These are phyloP conservation scores for Hymenochirus boettgeri DNA, from an alignment of 2,113 vertebrate species.

Conservation along the genomic window DNA sequence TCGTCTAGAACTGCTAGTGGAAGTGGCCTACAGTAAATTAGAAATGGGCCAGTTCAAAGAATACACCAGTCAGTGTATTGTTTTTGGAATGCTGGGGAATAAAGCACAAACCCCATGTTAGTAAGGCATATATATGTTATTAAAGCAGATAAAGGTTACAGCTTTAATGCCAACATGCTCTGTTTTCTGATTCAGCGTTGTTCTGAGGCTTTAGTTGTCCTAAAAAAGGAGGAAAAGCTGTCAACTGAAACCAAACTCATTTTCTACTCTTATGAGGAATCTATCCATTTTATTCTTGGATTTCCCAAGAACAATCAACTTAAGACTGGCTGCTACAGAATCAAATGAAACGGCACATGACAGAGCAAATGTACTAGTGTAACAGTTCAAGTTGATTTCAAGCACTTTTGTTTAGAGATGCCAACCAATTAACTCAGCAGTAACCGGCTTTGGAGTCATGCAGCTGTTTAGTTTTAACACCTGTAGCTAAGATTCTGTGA, in stretches of 20 bases:
- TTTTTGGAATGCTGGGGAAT: no score
- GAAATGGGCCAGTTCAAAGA: no score
- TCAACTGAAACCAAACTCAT: constrained; percentile 4
- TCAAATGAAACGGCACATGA: constrained; percentile 18
- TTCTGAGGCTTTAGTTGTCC: no score
- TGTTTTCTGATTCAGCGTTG: no score
- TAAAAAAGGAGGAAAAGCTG: no score
- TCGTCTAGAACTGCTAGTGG: no score
- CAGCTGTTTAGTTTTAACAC: constrained; percentile 27
- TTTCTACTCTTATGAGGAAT: constrained; percentile 2
- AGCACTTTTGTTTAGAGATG: constrained; percentile 32
- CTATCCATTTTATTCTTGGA: background rate
- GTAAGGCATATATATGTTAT: no score
- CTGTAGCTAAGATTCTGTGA: constrained; percentile 27
- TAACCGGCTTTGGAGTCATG: constrained; percentile 6
- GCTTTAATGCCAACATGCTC: no score
- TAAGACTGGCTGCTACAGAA: constrained; percentile 18
- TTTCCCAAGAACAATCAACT: constrained; percentile 3
- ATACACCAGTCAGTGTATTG: no score
- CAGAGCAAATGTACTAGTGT: constrained; percentile 9
- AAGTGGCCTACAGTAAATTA: no score
- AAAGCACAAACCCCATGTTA: no score
- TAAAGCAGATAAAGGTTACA: no score
- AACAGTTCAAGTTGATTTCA: constrained; percentile 7
- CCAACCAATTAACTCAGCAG: constrained; percentile 34